Evolutionary conservation across 2,113 vertebrate species (phyloP).

Genomic region (Acrocephalus kingi): DNA sequence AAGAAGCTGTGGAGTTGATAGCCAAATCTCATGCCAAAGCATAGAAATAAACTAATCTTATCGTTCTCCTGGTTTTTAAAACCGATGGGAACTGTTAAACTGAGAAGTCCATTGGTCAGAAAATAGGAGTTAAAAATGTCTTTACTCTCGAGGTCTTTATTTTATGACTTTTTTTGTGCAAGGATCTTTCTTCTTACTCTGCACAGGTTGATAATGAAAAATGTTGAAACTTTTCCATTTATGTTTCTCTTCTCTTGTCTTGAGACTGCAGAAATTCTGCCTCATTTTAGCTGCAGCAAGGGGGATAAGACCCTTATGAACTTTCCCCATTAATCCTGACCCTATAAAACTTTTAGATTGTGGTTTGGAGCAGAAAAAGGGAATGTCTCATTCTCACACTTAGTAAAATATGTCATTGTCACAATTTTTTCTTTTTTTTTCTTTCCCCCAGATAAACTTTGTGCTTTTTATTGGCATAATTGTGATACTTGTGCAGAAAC

Average conservation of each 20-base stretch:
- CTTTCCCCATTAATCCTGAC: neutral
- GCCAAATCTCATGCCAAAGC: neutral
- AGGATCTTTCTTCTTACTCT: neutral
- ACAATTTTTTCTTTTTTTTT: neutral
- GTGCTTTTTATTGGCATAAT: constrained; percentile 97
- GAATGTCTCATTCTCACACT: neutral
- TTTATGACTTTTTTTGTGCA: neutral
- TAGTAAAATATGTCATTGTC: neutral
- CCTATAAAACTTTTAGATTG: neutral
- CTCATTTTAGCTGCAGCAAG: neutral
- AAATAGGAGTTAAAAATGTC: neutral
- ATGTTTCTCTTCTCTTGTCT: neutral
- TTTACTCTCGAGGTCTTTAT: neutral
- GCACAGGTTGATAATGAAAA: neutral
- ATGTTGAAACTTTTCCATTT: neutral
- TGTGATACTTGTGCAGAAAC: constrained; percentile 97
- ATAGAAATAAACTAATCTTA: neutral
- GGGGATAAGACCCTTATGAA: neutral
- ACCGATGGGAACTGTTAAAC: rapidly evolving
- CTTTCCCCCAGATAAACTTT: constrained; percentile 87
- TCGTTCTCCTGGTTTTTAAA: neutral
- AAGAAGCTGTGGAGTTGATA: neutral
- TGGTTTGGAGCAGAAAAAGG: neutral
- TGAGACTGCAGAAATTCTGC: neutral
- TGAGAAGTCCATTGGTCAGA: neutral